Evolutionary conservation across 1,140 invertebrate species (phyloP).

Genomic region (Onthophagus taurus): DNA sequence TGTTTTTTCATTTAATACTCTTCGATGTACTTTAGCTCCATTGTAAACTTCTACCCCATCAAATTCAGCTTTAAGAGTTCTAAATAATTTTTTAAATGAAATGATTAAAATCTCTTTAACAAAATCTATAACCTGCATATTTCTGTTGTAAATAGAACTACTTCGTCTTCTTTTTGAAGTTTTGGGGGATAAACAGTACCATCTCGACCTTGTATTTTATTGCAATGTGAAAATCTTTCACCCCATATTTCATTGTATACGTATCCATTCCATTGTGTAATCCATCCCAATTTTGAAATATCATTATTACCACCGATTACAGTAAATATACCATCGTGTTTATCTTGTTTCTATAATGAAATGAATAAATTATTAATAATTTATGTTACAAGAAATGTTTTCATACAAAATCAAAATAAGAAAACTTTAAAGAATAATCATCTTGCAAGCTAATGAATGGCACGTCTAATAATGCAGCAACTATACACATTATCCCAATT

Average conservation of each 20-base stretch:
- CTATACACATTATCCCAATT: too few species aligned
- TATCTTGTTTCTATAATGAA: conserved; percentile 12
- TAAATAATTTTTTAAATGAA: too few species aligned
- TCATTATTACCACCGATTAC: conserved; percentile 3
- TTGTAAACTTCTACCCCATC: too few species aligned
- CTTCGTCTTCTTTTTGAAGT: neutral
- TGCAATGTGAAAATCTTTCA: conserved; percentile 2
- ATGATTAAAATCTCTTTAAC: too few species aligned
- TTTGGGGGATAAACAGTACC: neutral
- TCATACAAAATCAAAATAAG: too few species aligned
- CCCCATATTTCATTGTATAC: conserved; percentile 1
- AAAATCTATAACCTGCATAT: conserved; percentile 12
- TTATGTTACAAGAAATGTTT: too few species aligned
- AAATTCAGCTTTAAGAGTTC: too few species aligned
- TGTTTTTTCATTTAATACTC: too few species aligned
- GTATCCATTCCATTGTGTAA: conserved; percentile 2
- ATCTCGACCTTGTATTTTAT: conserved; percentile 4
- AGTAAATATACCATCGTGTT: conserved; percentile 2
- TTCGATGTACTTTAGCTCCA: too few species aligned
- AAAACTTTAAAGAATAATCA: too few species aligned
- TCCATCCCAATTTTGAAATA: neutral
- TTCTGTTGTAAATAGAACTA: conserved; percentile 2
- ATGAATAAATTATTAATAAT: conserved; percentile 10
- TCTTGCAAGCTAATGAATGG: too few species aligned
- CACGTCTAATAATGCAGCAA: too few species aligned